These are phyloP conservation scores for Microplitis mediator DNA, from an alignment of 1,140 invertebrate genomes.

Conservation along the genomic window DNA sequence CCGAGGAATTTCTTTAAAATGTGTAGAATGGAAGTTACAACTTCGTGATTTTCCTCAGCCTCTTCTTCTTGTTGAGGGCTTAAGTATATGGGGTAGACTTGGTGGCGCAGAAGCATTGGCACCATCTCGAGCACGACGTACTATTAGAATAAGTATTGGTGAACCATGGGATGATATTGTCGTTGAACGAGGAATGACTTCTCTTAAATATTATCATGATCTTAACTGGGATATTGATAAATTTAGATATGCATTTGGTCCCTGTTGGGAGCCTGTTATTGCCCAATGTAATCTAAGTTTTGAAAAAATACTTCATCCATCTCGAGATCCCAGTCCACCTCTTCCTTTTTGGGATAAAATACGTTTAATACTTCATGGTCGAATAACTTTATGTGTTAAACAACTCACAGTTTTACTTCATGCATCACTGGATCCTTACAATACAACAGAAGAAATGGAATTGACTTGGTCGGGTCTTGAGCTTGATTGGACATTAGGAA, in stretches of 20 bases:
- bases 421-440: conserved; percentile 96
- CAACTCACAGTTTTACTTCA: conserved; percentile 89
- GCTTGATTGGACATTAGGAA: conserved; percentile 95
- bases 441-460: conserved; percentile 99
- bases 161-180: conserved; percentile 75
- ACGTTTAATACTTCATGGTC: conserved; percentile 88
- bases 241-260: conserved; percentile 92
- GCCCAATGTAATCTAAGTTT: conserved; percentile 93
- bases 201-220: conserved; percentile 97
- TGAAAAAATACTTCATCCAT: conserved; percentile 84
- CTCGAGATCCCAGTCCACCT: conserved; percentile 90
- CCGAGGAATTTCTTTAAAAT: conserved; percentile 79
- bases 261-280: conserved; percentile 98
- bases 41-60: conserved; percentile 97
- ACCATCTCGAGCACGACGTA: conserved; percentile 75
- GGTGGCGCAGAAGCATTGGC: conserved; percentile 89
- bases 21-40: conserved; percentile 84
- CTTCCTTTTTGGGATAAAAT: conserved; percentile 98
- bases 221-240: conserved; percentile 92
- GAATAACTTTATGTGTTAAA: conserved; percentile 84
- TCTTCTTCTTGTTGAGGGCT: conserved; percentile 79
- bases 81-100: conserved; percentile 88
- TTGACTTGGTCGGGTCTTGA: conserved; percentile 90
- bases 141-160: conserved; percentile 74
- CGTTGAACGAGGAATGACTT: conserved; percentile 87